phyloP scores from a whole-genome alignment of 2,888 invertebrate species.

The Dermolepida albohirtum region DNA sequence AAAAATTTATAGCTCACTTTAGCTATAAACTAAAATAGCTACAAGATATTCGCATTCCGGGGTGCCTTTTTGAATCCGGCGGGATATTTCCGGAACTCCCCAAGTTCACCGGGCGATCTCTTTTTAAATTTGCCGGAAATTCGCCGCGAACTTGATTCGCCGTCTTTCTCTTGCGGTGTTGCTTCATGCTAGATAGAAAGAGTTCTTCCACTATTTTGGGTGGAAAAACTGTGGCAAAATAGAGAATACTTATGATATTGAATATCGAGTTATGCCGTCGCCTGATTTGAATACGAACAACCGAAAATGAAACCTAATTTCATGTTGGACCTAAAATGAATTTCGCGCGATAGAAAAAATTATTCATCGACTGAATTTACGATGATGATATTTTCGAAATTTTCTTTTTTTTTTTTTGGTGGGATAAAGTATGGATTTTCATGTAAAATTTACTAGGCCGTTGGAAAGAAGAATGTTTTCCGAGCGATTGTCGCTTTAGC shows the following conservation, averaged over 20 bases:
- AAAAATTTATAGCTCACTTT: constrained; percentile 59
- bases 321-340: constrained; percentile 2
- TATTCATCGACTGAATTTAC: constrained; percentile 2
- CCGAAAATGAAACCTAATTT: constrained; percentile 58
- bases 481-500: constrained; percentile 3
- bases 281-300: constrained; percentile 60
- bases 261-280: constrained; percentile 59
- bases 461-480: background rate
- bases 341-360: constrained; percentile 19
- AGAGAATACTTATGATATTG: constrained; percentile 56
- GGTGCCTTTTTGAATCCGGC: constrained; percentile 56
- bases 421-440: too few species aligned
- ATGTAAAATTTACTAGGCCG: background rate
- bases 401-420: too few species aligned
- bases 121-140: constrained; percentile 2
- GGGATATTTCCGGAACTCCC: constrained; percentile 50
- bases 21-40: constrained; percentile 62
- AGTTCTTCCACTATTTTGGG: constrained; percentile 41
- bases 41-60: constrained; percentile 57
- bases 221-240: constrained; percentile 46
- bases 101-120: constrained; percentile 36
- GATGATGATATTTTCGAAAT: too few species aligned
- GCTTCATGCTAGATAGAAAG: background rate
- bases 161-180: constrained; percentile 32
- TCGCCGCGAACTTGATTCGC: constrained; percentile 18